These are phyloP conservation scores for Cephus pulcher DNA, from an alignment of 2,888 invertebrate species.

Conservation along the genomic window DNA sequence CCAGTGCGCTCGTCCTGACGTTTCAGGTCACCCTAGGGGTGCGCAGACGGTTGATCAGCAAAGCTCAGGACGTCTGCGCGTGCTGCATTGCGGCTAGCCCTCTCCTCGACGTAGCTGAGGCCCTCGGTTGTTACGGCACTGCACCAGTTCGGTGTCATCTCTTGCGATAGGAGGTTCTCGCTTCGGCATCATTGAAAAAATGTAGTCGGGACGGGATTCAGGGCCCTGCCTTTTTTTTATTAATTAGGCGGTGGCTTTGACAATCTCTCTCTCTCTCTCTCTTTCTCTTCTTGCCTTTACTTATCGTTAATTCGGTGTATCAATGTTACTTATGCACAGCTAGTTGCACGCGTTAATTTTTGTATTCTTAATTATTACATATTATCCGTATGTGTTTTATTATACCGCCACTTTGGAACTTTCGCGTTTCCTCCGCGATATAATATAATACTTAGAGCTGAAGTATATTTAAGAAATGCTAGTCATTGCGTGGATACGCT, in stretches of 20 bases:
- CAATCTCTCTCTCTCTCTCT: constrained; percentile 13
- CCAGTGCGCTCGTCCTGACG: constrained; percentile 14
- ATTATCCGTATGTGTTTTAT: constrained; percentile 19
- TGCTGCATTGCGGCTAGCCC: constrained; percentile 56
- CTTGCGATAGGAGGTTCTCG: constrained; percentile 15
- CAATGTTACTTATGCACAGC: constrained; percentile 9
- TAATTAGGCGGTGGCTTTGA: neutral
- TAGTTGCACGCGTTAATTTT: neutral
- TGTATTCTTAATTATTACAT: constrained; percentile 12
- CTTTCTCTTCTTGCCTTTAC: constrained; percentile 20
- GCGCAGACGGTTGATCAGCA: constrained; percentile 45
- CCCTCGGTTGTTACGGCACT: constrained; percentile 46
- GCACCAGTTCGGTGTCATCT: constrained; percentile 33
- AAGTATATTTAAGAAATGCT: neutral
- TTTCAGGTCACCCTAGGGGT: constrained; percentile 30
- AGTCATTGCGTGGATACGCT: neutral
- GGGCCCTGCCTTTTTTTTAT: constrained; percentile 18
- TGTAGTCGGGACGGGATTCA: constrained; percentile 27
- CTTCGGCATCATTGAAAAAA: constrained; percentile 17
- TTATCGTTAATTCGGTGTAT: constrained; percentile 8
- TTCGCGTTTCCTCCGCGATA: neutral
- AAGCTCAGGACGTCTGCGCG: constrained; percentile 56
- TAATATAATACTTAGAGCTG: neutral
- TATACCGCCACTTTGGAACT: constrained; percentile 8
- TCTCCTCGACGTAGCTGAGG: constrained; percentile 27